Percentiles rank a stretch among this genome's conserved stretches.
Conservation (phyloP, 2,888 invertebrate genomes). For the Lycia hirtaria region DNA sequence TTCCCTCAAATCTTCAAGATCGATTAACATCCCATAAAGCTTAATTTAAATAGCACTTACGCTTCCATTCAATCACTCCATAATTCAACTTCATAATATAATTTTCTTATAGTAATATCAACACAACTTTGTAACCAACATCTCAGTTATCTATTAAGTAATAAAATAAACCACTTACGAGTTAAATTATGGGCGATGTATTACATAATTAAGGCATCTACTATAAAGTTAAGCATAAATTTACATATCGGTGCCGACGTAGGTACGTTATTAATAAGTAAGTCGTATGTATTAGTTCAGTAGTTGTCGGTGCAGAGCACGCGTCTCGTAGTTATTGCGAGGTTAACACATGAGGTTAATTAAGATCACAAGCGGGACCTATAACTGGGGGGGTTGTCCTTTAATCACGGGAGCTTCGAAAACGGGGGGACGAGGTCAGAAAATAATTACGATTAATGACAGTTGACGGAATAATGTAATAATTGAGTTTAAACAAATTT, state of each 20-base stretch:
- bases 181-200: constrained; percentile 54
- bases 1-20: constrained; percentile 15
- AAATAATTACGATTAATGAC: too few relatives aligned
- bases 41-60: constrained; percentile 22
- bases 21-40: constrained; percentile 30
- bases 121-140: constrained; percentile 35
- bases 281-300: constrained; percentile 61
- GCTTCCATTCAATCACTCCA: constrained; percentile 19
- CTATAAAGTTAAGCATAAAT: constrained; percentile 74
- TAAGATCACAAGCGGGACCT: constrained; percentile 78
- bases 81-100: constrained; percentile 16
- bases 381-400: too few relatives aligned
- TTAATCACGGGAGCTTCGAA: too few relatives aligned
- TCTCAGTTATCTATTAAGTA: constrained; percentile 44
- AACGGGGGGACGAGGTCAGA: too few relatives aligned
- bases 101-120: constrained; percentile 24
- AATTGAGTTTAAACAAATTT: too few relatives aligned
- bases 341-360: constrained; percentile 83
- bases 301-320: constrained; percentile 61
- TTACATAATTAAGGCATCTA: constrained; percentile 67
- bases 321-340: constrained; percentile 72
- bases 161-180: constrained; percentile 51
- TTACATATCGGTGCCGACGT: constrained; percentile 68
- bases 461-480: too few relatives aligned
- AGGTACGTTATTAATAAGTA: constrained; percentile 70